Conservation (phyloP, 2,797 vertebrate genomes). For the Chromobotia macracanthus region DNA sequence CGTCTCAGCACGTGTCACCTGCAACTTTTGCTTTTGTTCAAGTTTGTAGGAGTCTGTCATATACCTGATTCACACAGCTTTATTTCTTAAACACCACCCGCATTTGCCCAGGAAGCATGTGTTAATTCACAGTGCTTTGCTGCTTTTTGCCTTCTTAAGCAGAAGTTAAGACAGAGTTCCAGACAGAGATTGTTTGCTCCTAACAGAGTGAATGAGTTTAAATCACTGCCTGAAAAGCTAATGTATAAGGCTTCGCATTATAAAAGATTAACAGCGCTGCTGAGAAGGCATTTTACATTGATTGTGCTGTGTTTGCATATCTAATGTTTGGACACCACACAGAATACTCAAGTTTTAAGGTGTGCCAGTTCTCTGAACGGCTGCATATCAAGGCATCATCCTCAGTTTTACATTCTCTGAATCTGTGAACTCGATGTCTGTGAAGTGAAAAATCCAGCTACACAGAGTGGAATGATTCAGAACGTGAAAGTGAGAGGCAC, state of each 20-base stretch:
- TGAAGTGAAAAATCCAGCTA: not conserved
- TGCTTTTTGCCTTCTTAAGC: slow-evolving; percentile 4
- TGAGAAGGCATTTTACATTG: slow-evolving; percentile 32
- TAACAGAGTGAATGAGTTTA: slow-evolving; percentile 15
- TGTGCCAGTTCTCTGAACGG: not conserved
- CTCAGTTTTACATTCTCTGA: slow-evolving; percentile 10
- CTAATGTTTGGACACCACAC: slow-evolving; percentile 8
- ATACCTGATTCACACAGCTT: not conserved
- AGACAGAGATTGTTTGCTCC: not conserved
- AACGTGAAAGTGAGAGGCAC: slow-evolving; percentile 8
- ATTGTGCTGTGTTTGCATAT: slow-evolving; percentile 38
- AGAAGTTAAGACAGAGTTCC: not conserved
- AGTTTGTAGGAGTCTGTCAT: not conserved
- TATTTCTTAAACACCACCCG: not conserved
- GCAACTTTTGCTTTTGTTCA: not conserved
- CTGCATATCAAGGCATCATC: slow-evolving; percentile 15
- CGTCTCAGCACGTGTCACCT: not conserved
- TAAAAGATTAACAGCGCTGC: slow-evolving; percentile 34
- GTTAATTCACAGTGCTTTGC: slow-evolving; percentile 2
- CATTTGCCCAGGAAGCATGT: slow-evolving; percentile 4
- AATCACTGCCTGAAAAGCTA: slow-evolving; percentile 35
- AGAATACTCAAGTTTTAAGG: slow-evolving; percentile 25
- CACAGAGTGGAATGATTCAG: slow-evolving; percentile 9
- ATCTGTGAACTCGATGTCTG: not conserved
- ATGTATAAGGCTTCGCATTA: slow-evolving; percentile 26